A percentile compares a stretch with the other conserved stretches of the same genome.
These are phyloP conservation scores for Dolichallabes microphthalmus DNA, from an alignment of 2,113 vertebrate species.

Conservation along the genomic window DNA sequence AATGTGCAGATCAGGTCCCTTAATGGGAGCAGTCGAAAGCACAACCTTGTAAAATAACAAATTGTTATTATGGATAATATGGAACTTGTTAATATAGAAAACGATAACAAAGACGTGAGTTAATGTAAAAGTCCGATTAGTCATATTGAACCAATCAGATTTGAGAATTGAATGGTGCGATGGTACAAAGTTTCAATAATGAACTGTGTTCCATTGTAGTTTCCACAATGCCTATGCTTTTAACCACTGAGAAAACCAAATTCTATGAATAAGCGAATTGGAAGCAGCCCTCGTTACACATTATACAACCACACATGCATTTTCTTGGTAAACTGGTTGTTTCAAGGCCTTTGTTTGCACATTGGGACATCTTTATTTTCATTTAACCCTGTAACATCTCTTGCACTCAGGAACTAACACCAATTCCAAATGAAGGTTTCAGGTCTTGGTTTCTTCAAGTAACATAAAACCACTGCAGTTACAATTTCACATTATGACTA, in stretches of 20 bases:
- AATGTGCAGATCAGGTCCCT: too few species aligned
- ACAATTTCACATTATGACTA: background rate
- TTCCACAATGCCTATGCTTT: background rate
- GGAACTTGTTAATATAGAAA: background rate
- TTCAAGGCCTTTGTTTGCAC: background rate
- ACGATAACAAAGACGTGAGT: background rate
- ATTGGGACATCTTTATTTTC: background rate
- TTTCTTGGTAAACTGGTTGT: background rate
- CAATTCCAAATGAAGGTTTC: background rate
- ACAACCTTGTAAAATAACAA: background rate
- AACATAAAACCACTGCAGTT: background rate
- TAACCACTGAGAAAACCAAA: background rate
- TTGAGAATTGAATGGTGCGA: background rate
- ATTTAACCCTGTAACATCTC: background rate
- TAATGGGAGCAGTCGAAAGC: too few species aligned
- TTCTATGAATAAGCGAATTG: background rate
- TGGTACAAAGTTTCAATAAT: background rate
- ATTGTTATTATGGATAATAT: background rate
- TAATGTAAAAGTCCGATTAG: background rate
- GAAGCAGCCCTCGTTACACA: background rate
- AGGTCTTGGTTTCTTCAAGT: background rate
- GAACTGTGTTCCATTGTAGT: background rate
- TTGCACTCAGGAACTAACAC: background rate
- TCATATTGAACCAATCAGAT: constrained; percentile 1
- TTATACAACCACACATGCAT: background rate